phyloP scores from a whole-genome alignment of 2,797 vertebrate species.

The Epinephelus awoara region DNA sequence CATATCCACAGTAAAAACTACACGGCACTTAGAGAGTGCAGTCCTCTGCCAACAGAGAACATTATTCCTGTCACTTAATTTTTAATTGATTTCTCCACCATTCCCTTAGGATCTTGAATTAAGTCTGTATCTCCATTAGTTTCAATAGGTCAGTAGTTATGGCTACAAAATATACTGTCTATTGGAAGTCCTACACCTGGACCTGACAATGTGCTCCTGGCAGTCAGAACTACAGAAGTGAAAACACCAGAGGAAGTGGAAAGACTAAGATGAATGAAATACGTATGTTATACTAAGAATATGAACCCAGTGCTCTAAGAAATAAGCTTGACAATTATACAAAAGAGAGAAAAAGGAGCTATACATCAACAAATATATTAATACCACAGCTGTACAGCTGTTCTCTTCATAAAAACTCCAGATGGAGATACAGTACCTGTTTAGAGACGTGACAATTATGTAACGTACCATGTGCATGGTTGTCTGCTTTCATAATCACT shows the following conservation, averaged over 20 bases:
- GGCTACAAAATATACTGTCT: slow-evolving; percentile 10
- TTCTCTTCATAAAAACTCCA: slow-evolving; percentile 57
- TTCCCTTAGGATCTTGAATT: slow-evolving; percentile 16
- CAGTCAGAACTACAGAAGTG: not conserved
- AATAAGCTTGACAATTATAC: slow-evolving; percentile 17
- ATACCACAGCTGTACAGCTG: slow-evolving; percentile 47
- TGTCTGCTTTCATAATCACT: slow-evolving; percentile 49
- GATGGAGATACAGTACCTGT: slow-evolving; percentile 55
- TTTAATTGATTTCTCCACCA: slow-evolving; percentile 33
- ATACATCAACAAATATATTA: slow-evolving; percentile 10
- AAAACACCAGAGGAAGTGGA: not conserved
- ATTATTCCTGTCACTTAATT: slow-evolving; percentile 46
- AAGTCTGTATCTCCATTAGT: slow-evolving; percentile 33
- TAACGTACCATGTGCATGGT: slow-evolving; percentile 10
- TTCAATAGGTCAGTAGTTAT: slow-evolving; percentile 30
- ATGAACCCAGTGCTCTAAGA: slow-evolving; percentile 6
- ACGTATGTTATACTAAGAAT: not conserved
- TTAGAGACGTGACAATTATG: slow-evolving; percentile 41
- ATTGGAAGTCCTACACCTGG: not conserved
- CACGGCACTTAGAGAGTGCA: slow-evolving; percentile 23
- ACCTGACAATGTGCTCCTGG: slow-evolving; percentile 1
- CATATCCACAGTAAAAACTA: slow-evolving; percentile 2
- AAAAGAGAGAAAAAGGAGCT: slow-evolving; percentile 16
- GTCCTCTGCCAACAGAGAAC: slow-evolving; percentile 38
- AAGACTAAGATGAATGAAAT: not conserved